Conservation (phyloP, 2,113 vertebrate species). For the Actenoides lindsayi region DNA sequence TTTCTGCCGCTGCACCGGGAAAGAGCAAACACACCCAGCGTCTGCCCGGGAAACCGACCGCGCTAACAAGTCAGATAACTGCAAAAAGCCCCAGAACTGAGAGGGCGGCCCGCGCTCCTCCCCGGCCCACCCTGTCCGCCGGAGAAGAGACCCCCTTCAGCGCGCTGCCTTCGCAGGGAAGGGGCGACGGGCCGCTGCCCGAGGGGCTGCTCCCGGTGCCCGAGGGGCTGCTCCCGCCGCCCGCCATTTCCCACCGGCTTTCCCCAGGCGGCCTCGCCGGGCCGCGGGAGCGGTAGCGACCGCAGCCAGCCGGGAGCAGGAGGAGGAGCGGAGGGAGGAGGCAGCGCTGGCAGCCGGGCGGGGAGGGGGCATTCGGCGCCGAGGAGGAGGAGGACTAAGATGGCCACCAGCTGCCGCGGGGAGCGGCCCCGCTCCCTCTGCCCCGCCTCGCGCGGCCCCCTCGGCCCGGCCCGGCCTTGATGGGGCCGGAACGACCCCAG, state of each 20-base stretch:
- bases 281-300: background rate
- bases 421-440: slow-evolving; percentile 21
- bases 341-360: slow-evolving; percentile 32
- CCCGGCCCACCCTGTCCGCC: too few relatives aligned
- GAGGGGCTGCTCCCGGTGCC: background rate
- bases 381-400: slow-evolving; percentile 51
- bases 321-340: slow-evolving; percentile 45
- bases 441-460: background rate
- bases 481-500: slow-evolving; percentile 29
- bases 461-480: slow-evolving; percentile 13
- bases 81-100: background rate
- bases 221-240: background rate
- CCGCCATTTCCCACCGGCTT: background rate
- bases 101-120: background rate
- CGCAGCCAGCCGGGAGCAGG: slow-evolving; percentile 10
- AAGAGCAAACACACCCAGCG: background rate
- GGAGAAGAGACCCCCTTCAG: background rate
- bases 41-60: background rate
- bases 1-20: background rate
- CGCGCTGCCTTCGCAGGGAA: background rate
- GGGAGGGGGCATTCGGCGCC: slow-evolving; percentile 41
- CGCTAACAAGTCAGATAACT: background rate
- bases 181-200: background rate
- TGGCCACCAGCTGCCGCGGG: slow-evolving; percentile 49
- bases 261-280: background rate